Base-by-base conservation (phyloP, 2,113 vertebrate genomes). In the Rhodinocichla rosea region DNA sequence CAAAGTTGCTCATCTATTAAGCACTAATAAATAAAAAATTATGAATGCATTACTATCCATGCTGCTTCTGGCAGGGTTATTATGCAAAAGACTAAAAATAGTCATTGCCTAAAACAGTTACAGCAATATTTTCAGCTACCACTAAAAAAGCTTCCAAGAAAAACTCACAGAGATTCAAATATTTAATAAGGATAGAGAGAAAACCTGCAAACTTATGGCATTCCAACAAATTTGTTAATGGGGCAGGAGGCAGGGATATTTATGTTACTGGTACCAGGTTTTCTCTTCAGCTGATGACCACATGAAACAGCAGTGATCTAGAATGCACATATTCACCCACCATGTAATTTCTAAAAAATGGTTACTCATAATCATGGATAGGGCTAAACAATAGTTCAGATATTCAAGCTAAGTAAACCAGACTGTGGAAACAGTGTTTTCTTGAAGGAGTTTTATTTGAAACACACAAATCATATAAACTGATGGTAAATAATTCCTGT, bases 1-100 rank as follows among this genome's bases (percentile, higher is more conserved):
- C 97, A 94, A 23, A 99, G 94, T 92, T 99, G 98, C 79, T 99
- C 98, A 15, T 98, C 98, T 40, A 98, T 74, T 68, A 99, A 97
- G 71, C 65, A 77, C 98, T 99, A 81, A 89, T 33, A 18, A 94
- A 69, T 9, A 84, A 90, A 96, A 53, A 76, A 62, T 6, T 19
- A 16, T 71, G 21, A 87, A 49, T 65, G 23, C n/a, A 53, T 84
- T 85, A 76, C 10, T 70, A 59, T n/a, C 76, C 37, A 57, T 35
- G 22, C 39, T 59, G 45, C n/a, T 81, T 71, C 39, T 59, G 20
- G 23, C 18, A 69, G 9, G 11, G 30, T 60, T 88, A 74, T n/a
- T 50, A 40, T 1, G 5, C 12, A 65, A 64, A 82, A 65, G 8
- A 88, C 32, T 64, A 75, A 71, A 81, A 80, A 4, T 0, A 89